Conservation (phyloP, 2,888 invertebrate species). For the Drosophila buzzatii region DNA sequence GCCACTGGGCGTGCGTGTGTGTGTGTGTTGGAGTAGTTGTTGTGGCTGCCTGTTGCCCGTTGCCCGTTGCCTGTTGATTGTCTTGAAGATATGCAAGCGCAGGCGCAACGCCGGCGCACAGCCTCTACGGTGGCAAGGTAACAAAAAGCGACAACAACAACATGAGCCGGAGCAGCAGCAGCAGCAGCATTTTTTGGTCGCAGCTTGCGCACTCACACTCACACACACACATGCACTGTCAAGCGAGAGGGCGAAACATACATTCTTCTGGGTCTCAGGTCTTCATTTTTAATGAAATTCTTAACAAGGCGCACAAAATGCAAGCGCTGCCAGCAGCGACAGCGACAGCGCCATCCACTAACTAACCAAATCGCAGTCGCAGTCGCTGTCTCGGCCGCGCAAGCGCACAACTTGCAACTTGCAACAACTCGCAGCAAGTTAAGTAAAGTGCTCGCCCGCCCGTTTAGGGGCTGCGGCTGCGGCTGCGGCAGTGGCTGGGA, state of each 20-base stretch:
- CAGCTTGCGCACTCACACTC: conserved; percentile 35
- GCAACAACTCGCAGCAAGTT: conserved; percentile 50
- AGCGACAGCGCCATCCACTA: conserved; percentile 53
- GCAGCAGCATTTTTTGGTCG: conserved; percentile 60
- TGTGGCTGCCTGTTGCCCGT: conserved; percentile 22
- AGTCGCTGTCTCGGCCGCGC: conserved; percentile 9
- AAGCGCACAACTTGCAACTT: conserved; percentile 21
- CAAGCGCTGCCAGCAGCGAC: conserved; percentile 37
- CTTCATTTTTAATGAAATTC: conserved; percentile 84
- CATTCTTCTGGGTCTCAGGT: conserved; percentile 83
- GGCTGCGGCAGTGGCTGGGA: conserved; percentile 46
- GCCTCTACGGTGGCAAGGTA: conserved; percentile 79
- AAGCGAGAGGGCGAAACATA: conserved; percentile 49
- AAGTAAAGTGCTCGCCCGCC: conserved; percentile 75
- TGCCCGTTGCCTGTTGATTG: conserved; percentile 66
- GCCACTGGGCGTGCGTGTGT: conserved; percentile 44
- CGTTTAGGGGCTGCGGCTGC: conserved; percentile 66
- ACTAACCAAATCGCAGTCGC: conserved; percentile 79
- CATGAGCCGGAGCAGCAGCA: conserved; percentile 38
- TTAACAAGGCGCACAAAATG: conserved; percentile 82
- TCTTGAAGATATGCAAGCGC: conserved; percentile 78
- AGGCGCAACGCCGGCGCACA: conserved; percentile 80
- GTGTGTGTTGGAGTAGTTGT: conserved; percentile 7
- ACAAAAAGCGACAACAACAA: conserved; percentile 80
- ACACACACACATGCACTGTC: not conserved